Conservation (phyloP, 92 coral and sea anemone genomes). For the Chrysogorgia sp. region DNA sequence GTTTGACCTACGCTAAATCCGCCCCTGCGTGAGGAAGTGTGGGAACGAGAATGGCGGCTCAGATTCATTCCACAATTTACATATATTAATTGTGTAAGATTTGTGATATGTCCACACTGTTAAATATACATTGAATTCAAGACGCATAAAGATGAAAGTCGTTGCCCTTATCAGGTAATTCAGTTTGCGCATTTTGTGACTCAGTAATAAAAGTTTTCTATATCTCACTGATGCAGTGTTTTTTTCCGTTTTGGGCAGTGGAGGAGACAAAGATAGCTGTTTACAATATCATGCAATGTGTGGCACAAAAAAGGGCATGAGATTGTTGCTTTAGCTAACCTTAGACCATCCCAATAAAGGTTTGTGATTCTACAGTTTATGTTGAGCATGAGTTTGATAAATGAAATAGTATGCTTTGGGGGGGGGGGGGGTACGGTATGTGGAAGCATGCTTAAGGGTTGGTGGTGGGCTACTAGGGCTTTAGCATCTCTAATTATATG, state of each 20-base stretch:
- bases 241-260: constrained; percentile 54
- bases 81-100: too few species aligned
- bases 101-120: neutral
- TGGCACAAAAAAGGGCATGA: constrained; percentile 79
- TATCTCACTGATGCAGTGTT: neutral
- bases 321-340: constrained; percentile 92
- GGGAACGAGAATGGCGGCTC: too few species aligned
- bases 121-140: neutral
- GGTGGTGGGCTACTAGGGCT: too few species aligned
- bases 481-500: too few species aligned
- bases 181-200: neutral
- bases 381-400: neutral
- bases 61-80: too few species aligned
- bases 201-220: neutral
- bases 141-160: constrained; percentile 69
- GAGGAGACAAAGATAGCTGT: constrained; percentile 99
- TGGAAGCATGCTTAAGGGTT: too few species aligned
- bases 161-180: constrained; percentile 84
- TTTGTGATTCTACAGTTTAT: constrained; percentile 22
- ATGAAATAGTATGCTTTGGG: too few species aligned
- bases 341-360: constrained; percentile 83
- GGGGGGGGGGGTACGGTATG: too few species aligned
- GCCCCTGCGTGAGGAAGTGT: too few species aligned
- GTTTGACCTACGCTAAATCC: too few species aligned
- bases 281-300: constrained; percentile 97